Base-by-base conservation (phyloP, 1,140 invertebrate species). In the Drosophila athabasca region DNA sequence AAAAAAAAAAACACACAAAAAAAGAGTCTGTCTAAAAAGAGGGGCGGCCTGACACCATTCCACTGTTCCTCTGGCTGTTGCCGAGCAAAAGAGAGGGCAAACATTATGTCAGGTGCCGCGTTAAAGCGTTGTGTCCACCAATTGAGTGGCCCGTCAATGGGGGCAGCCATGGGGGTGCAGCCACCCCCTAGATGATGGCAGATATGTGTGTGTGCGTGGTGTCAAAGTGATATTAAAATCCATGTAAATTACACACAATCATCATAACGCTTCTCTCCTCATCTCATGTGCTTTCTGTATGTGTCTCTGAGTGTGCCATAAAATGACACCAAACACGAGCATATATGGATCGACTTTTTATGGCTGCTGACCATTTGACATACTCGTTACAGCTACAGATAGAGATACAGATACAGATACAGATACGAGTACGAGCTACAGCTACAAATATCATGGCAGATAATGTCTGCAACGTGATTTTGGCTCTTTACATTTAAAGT, bases 181-280 rank as follows among this genome's bases (percentile, higher is more conserved):
- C 35, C 35, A 39, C 35, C 35, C 35, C 35, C 35, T 39, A 13
- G 35, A 13, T 13, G 31, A 35, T 35, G 31, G 0, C 8, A 49
- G 46, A 50, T 17, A 50, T 29, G 26, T 19, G 17, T 19, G 15
- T 54, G n/a, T 55, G 19, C 73, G 57, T 60, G 41, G 49, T 45
- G 52, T 48, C 62, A 65, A 6, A 65, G 57, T 64, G 68, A 59
- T 82, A 85, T 85, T 76, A 87, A 87, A 85, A 85, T 87, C 81
- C 80, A 85, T 85, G 82, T 87, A 87, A 85, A 85, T 87, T 85
- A 87, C 82, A 78, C 74, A 75, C 82, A 85, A 87, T 85, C 82
- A 87, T 67, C 74, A 71, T 78, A 54, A 68, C 74, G 66, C 66
- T 66, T 52, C 54, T 75, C 60, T 44, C 62, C 60, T 54, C 59